phyloP scores from a whole-genome alignment of 2,113 vertebrate species.

The Bos taurus region ARS-UCD2.0 NC_037351.1:57182501-57183000 shows the following conservation, averaged over 20 bases:
- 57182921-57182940: neutral
- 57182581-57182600: neutral
- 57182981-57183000: neutral
- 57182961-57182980: neutral
- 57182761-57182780: neutral
- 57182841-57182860: neutral
- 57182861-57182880: neutral
- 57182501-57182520: neutral
- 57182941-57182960: neutral
- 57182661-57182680: neutral
- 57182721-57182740: neutral
- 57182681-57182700: neutral
- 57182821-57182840: neutral
- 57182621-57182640: neutral
- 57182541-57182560: neutral
- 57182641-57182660: fast-evolving
- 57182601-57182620: neutral
- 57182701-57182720: neutral
- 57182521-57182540: neutral
- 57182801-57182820: neutral
- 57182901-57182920: neutral
- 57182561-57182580: neutral
- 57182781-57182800: neutral
- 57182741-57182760: neutral
- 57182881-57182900: neutral